Base-by-base conservation (phyloP, 1,140 invertebrate species). In the Meloidogyne floridensis region DNA sequence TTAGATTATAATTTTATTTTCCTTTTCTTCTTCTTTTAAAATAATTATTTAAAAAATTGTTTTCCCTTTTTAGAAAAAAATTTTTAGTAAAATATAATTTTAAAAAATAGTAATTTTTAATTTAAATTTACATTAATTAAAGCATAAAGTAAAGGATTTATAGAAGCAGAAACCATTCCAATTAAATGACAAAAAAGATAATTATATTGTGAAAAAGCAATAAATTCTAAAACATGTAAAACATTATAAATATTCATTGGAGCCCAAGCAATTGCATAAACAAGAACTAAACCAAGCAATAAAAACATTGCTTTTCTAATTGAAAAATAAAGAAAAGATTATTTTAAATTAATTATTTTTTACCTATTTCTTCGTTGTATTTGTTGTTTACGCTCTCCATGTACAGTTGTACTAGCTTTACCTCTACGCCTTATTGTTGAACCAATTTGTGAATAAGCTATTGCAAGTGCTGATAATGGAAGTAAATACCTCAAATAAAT, bases 161-260 rank as follows among this genome's bases (percentile, higher is more conserved):
- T 76, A 76, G 84, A 90, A 11, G 88, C 86, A 15, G 86, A 87
- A 18, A 83, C 81, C 85, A 89, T 89, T 56, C 89, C 88, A 54
- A 89, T 84, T 20, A 89, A 72, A 76, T 89, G 88, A 69, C 87
- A 89, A 82, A 86, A 89, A 59, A 89, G 81, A 75, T 90, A 89
- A 74, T 86, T 88, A 80, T 90, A 86, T 77, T 89, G 88, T n/a
- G 87, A 89, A 75, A 90, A 89, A 72, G 88, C 83, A 70, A 89
- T 89, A 11, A 89, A 56, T 32, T 90, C 87, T 3, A 89, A 81
- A 5, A 88, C 89, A 80, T 89, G 87, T 51, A 89, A 77, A 4
- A 90, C 83, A 77, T 89, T 88, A 84, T 90, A 89, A 47, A 84
- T 72, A 79, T 89, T 89, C 69, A 89, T 86, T 51, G 88, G 88